Evolutionary conservation across 2,797 vertebrate species (phyloP), one percentile per base, ranked within the genome.

Genomic region (Galaxias olidus): DNA sequence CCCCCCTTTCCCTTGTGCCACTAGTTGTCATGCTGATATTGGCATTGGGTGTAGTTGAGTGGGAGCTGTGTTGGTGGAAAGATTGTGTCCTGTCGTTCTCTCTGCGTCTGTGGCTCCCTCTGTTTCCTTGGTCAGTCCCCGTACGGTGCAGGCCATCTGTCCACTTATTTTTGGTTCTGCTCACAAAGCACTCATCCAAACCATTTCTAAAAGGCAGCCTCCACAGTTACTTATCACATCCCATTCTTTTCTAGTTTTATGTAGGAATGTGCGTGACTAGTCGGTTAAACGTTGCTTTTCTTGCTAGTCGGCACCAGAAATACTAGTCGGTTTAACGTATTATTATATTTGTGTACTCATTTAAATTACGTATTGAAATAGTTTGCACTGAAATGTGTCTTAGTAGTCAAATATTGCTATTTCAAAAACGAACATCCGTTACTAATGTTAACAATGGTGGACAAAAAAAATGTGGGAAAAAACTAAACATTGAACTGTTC

Each of bases 121-220:
- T 52, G 49, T 81, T 78, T 73, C 67, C 71, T 77, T 66, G 78
- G 80, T 78, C 82, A 81, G 85, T 84, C 20, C 74, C 75, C 90
- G 85, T 71, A 86, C 86, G 70, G 90, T 84, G 88, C 76, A 43
- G 79, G 73, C 89, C 89, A 91, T 91, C 89, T 91, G 90, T 86
- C 79, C 43, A 56, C 73, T 82, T 85, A 72, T 86, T 75, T 81
- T 84, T 79, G 74, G 79, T 68, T 68, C 77, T 76, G 68, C 66
- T 85, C 73, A 80, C 75, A 87, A 87, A 82, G 46, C 6, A 79
- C 13, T 12, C 51, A 9, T 43, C 66, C 70, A 68, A 69, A 76
- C 69, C 66, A 81, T 83, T 79, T 86, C 76, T 78, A 74, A 69
- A 78, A 68, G 62, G 69, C 71, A 75, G 75, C 63, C 69, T 75